Evolutionary conservation across 2,888 invertebrate species (phyloP), one percentile per base, ranked within the genome.

Genomic region (Fragum fragum): DNA sequence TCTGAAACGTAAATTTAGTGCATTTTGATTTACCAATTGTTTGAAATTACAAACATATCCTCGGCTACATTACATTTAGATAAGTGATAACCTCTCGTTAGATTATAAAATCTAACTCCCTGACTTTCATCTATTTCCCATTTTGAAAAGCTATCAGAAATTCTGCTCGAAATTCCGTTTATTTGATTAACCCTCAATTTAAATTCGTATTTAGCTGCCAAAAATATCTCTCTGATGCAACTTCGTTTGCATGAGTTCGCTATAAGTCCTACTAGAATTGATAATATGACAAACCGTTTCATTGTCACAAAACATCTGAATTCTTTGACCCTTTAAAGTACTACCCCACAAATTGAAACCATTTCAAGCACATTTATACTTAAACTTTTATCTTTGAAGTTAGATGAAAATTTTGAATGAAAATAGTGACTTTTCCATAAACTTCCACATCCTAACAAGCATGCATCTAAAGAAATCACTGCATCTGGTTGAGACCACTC

Each of bases 261-360:
- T 39, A 14, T 39, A 39, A 39, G 39, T 39, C 39, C 39, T 53
- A 18, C n/a, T n/a, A 7, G 53, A 53, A 53, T 53, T 53, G 6
- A 53, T 53, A 18, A 53, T 21, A 7, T 53, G 53, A 18, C 53
- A 53, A 6, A 53, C 21, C 6, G 53, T n/a, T 18, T 53, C 53
- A 53, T 53, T 53, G 21, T 53, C 53, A 21, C 53, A 53, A 53
- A 53, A 53, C 18, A 53, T 53, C 21, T 53, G 53, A n/a, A 53
- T 53, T 53, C 18, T 53, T n/a, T 53, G 18, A 11, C 53, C 53
- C 18, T 9, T 23, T 3, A 11, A 61, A 23, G 7, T 6, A 11
- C 26, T 53, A 6, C 53, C 53, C 53, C 53, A 53, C 21, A 53
- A 16, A 53, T 53, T 11, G 53, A 16, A 53, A 53, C 7, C 21